These are phyloP conservation scores for Ophion ellenae DNA, from an alignment of 2,888 invertebrate genomes.

Conservation along the genomic window DNA sequence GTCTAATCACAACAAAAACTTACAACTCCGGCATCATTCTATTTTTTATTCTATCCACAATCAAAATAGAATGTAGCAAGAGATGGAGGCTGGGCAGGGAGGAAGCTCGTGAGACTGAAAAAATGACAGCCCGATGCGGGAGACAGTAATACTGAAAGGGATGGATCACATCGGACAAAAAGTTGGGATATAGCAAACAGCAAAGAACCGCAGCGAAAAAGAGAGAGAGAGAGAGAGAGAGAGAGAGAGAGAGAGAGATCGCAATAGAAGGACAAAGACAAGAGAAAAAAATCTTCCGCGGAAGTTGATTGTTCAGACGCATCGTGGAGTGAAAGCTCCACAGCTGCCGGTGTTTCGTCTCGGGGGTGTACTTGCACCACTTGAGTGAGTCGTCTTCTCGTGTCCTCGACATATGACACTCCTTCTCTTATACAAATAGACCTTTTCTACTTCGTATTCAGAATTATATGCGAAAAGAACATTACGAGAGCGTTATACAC, in stretches of 20 bases:
- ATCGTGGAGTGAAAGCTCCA: slow-evolving; percentile 40
- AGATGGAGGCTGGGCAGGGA: background rate
- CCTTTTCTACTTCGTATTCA: slow-evolving; percentile 24
- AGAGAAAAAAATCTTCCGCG: slow-evolving; percentile 44
- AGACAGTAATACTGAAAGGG: slow-evolving; percentile 9
- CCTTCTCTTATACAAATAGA: slow-evolving; percentile 37
- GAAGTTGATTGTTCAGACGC: slow-evolving; percentile 60
- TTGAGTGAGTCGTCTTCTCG: slow-evolving; percentile 59
- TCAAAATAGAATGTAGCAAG: background rate
- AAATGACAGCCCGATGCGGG: slow-evolving; percentile 8
- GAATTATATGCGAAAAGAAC: slow-evolving; percentile 12
- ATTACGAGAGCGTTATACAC: too few relatives aligned
- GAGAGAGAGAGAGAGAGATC: slow-evolving; percentile 5
- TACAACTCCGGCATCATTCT: too few relatives aligned
- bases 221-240: background rate
- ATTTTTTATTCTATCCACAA: background rate
- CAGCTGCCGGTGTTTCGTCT: slow-evolving; percentile 52
- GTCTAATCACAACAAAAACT: background rate
- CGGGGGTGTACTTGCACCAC: slow-evolving; percentile 57
- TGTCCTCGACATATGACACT: slow-evolving; percentile 56
- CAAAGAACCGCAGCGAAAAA: background rate
- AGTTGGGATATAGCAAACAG: slow-evolving; percentile 4
- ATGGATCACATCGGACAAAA: slow-evolving; percentile 14
- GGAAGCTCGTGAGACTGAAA: slow-evolving; percentile 8
- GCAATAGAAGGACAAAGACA: slow-evolving; percentile 30